These are phyloP conservation scores for Melinaea marsaeus DNA, from an alignment of 2,888 invertebrate species.

Conservation along the genomic window DNA sequence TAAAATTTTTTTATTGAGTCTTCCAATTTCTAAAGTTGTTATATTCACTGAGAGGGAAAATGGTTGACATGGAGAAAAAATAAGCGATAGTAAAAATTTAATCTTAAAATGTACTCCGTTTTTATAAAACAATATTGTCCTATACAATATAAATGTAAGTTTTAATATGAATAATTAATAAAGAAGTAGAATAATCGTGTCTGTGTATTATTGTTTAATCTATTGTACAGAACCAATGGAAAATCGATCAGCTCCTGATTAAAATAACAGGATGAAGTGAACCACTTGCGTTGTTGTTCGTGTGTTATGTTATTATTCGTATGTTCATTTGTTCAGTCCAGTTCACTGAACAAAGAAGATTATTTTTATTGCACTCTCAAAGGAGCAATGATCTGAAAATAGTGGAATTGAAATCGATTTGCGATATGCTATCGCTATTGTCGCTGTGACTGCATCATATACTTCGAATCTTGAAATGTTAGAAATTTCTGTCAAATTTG, in stretches of 20 bases:
- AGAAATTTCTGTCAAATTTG: background rate
- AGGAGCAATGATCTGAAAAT: slow-evolving; percentile 65
- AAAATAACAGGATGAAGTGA: slow-evolving; percentile 53
- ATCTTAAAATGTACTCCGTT: too few species aligned
- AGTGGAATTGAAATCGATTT: slow-evolving; percentile 64
- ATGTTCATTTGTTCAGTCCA: slow-evolving; percentile 50
- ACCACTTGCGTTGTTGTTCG: slow-evolving; percentile 54
- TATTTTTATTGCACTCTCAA: slow-evolving; percentile 73
- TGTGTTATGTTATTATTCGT: slow-evolving; percentile 51
- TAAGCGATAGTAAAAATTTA: too few species aligned
- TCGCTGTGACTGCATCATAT: background rate
- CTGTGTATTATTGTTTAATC: too few species aligned
- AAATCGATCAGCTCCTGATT: slow-evolving; percentile 44
- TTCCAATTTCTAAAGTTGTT: too few species aligned
- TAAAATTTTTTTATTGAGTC: too few species aligned
- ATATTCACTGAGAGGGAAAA: too few species aligned
- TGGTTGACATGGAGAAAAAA: too few species aligned
- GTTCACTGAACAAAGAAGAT: slow-evolving; percentile 68
- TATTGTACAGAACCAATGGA: background rate
- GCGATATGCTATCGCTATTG: slow-evolving; percentile 16
- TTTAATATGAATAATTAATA: background rate
- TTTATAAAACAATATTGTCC: too few species aligned
- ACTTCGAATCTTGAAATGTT: background rate
- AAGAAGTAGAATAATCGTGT: too few species aligned
- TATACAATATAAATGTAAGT: background rate